Percentiles rank a stretch among this genome's conserved stretches.
Conservation (phyloP, 2,113 vertebrate genomes). For the Micronycteris hirsuta region DNA sequence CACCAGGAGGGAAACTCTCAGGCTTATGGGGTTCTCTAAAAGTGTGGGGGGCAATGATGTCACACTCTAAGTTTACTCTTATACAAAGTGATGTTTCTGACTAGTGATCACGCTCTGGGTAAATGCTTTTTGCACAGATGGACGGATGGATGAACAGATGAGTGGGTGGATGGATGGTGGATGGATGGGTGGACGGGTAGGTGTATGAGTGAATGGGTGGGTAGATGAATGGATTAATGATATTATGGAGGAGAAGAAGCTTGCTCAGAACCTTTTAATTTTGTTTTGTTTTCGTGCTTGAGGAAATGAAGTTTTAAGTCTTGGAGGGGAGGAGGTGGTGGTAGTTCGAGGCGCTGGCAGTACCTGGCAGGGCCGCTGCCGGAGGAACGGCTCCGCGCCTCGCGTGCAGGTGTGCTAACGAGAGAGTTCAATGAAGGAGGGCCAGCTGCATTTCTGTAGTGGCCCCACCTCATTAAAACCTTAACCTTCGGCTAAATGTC, state of each 20-base stretch:
- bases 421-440: neutral
- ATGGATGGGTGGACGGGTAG: rapidly evolving
- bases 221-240: neutral
- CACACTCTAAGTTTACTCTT: no score
- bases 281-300: neutral
- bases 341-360: neutral
- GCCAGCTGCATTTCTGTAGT: neutral
- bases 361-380: neutral
- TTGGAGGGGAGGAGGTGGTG: neutral
- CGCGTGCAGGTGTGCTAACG: rapidly evolving
- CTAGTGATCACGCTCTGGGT: no score
- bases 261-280: neutral
- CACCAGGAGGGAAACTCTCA: neutral
- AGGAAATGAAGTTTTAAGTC: neutral
- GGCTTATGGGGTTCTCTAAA: neutral
- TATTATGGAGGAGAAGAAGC: neutral
- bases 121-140: neutral
- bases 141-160: rapidly evolving
- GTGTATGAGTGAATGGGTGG: rapidly evolving
- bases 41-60: neutral
- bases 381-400: rapidly evolving
- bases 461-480: neutral
- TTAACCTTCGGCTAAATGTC: neutral
- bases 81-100: neutral
- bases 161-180: neutral